Conservation (phyloP, 2,113 vertebrate genomes). For the Drymodes brunneopygia region DNA sequence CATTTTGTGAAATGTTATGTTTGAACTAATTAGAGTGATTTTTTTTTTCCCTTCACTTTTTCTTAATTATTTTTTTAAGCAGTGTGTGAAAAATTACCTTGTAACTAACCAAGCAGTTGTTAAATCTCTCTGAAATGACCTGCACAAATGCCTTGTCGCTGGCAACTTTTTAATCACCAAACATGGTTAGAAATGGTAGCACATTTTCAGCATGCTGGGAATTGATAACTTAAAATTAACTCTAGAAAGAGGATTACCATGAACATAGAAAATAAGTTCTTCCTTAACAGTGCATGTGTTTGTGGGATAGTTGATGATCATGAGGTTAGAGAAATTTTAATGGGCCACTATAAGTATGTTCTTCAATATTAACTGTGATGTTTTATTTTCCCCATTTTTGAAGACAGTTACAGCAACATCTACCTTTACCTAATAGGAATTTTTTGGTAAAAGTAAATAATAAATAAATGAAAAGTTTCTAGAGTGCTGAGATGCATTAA, state of each 20-base stretch:
- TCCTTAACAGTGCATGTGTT: fast-evolving
- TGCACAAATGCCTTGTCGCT: not conserved
- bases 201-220: not conserved
- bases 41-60: too few relatives aligned
- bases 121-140: not conserved
- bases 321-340: not conserved
- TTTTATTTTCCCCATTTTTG: not conserved
- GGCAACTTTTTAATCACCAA: not conserved
- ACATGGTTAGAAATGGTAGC: not conserved
- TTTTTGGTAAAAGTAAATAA: not conserved
- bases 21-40: not conserved
- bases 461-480: not conserved
- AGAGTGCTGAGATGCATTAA: not conserved
- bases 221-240: not conserved
- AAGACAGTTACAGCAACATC: not conserved
- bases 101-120: not conserved
- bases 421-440: not conserved
- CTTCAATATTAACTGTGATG: not conserved
- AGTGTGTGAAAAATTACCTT: not conserved
- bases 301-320: not conserved
- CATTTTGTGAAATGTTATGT: not conserved
- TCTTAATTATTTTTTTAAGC: too few relatives aligned
- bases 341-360: not conserved
- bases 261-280: not conserved
- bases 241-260: not conserved